These are phyloP conservation scores for Metellina segmentata DNA, from an alignment of 2,888 invertebrate genomes.

Conservation along the genomic window DNA sequence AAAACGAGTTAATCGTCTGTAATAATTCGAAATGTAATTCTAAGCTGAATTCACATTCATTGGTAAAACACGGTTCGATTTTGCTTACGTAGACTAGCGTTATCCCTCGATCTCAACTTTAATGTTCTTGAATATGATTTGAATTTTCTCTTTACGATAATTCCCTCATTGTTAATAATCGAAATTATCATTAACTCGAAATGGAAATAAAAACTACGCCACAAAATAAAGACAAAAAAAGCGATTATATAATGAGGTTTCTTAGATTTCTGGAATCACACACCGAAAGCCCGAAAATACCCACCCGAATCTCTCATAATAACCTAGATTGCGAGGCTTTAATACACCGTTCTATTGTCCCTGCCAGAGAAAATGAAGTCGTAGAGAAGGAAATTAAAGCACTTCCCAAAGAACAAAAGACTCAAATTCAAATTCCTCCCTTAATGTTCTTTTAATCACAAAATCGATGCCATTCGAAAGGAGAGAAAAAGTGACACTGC, in stretches of 20 bases:
- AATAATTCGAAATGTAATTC: too few relatives aligned
- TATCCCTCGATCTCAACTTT: not conserved
- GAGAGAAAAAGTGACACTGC: constrained; percentile 60
- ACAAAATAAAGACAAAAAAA: not conserved
- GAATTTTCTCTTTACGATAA: not conserved
- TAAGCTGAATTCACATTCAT: too few relatives aligned
- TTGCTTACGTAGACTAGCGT: not conserved
- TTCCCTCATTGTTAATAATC: not conserved
- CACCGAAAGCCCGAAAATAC: not conserved
- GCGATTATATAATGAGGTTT: constrained; percentile 24
- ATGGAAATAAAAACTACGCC: not conserved
- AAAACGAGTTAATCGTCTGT: too few relatives aligned
- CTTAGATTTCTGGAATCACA: constrained; percentile 21
- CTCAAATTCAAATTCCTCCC: constrained; percentile 53
- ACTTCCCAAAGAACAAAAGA: constrained; percentile 60
- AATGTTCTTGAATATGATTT: not conserved
- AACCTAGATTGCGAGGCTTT: constrained; percentile 7
- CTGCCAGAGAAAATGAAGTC: constrained; percentile 38
- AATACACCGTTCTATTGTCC: constrained; percentile 5
- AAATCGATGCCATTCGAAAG: constrained; percentile 73
- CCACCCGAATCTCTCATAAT: constrained; percentile 20
- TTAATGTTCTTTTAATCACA: constrained; percentile 77
- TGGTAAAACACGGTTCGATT: too few relatives aligned
- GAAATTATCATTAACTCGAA: constrained; percentile 15
- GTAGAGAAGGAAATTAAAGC: constrained; percentile 58